Evolutionary conservation across 2,113 vertebrate genomes (phyloP).

Genomic region (Tursiops truncatus): DNA sequence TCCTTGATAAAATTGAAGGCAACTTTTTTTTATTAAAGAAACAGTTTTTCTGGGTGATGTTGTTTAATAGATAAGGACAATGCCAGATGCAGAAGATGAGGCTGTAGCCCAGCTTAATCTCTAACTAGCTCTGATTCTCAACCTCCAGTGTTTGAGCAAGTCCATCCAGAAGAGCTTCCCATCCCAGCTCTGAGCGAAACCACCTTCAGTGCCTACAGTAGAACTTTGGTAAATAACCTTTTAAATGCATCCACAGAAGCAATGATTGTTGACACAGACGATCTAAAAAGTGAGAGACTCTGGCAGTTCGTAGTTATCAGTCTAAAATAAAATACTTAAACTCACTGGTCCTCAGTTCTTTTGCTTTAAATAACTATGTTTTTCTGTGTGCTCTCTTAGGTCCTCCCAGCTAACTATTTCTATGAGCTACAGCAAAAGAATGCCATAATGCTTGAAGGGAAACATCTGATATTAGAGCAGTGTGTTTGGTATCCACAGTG

Average conservation of each 20-base stretch:
- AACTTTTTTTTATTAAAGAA: background rate
- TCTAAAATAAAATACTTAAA: constrained; percentile 30
- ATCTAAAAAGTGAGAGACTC: background rate
- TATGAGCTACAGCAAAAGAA: background rate
- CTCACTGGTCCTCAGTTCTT: background rate
- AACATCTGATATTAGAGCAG: background rate
- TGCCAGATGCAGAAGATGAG: background rate
- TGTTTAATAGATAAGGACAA: background rate
- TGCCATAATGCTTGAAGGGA: background rate
- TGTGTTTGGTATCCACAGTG: background rate
- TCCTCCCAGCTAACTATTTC: background rate
- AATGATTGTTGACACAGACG: background rate
- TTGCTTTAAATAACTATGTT: background rate
- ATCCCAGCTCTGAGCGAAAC: background rate
- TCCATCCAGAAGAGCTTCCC: background rate
- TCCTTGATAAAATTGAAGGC: background rate
- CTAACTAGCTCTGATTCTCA: background rate
- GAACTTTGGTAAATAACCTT: background rate
- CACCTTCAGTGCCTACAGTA: background rate
- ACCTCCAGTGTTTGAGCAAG: background rate
- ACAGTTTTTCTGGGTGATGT: background rate
- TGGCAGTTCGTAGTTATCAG: background rate
- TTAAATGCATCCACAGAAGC: background rate
- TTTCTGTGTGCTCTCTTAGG: background rate
- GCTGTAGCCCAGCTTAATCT: background rate